Conservation (phyloP, 2,113 vertebrate genomes). For the Glaucidium brasilianum region DNA sequence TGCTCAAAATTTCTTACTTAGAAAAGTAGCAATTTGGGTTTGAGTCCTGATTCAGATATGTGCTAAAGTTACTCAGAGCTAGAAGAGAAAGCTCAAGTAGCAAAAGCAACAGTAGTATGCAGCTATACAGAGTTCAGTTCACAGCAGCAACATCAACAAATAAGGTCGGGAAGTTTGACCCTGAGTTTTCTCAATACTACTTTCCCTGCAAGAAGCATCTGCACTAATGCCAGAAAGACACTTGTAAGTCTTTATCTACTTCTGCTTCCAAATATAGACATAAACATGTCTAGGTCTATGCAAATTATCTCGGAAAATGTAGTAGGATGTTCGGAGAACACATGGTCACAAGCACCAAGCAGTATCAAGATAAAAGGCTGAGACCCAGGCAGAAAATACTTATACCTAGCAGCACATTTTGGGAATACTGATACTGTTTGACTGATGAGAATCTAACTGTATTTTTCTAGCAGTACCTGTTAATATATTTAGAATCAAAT, state of each 20-base stretch:
- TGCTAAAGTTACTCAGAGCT: slow-evolving; percentile 58
- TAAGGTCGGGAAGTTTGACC: background rate
- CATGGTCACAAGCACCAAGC: background rate
- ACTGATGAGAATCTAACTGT: background rate
- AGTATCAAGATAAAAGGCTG: background rate
- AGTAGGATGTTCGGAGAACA: background rate
- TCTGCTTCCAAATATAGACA: background rate
- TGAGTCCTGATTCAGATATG: slow-evolving; percentile 58
- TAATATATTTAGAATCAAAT: background rate
- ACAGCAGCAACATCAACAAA: background rate
- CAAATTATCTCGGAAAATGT: background rate
- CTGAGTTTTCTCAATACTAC: background rate
- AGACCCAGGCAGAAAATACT: background rate
- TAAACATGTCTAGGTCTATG: background rate
- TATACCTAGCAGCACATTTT: background rate
- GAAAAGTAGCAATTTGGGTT: slow-evolving; percentile 61
- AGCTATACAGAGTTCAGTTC: background rate
- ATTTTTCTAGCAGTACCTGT: background rate
- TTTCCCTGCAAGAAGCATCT: background rate
- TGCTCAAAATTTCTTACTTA: slow-evolving; percentile 24
- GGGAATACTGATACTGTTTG: background rate
- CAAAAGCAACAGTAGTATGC: background rate
- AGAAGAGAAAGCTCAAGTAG: background rate
- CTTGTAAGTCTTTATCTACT: background rate
- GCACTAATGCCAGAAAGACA: background rate